Percentiles rank a stretch among this genome's conserved stretches.
phyloP scores from a whole-genome alignment of 1,140 invertebrate genomes.

The Drosophila punjabiensis region DNA sequence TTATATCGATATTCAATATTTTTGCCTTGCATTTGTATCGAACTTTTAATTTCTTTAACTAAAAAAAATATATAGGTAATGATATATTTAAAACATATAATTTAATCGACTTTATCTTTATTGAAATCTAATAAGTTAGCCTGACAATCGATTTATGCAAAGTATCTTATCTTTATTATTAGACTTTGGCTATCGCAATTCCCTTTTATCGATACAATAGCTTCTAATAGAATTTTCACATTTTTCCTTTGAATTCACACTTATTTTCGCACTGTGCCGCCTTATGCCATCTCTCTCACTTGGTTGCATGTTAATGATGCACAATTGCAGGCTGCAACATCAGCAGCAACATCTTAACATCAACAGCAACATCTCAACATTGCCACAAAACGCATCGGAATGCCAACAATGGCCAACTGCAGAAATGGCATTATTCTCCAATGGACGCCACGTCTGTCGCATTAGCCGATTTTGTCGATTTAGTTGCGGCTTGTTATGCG shows the following conservation, averaged over 20 bases:
- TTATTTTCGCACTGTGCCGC: neutral
- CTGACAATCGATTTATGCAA: neutral
- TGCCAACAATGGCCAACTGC: conserved; percentile 34
- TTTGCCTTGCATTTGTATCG: too few relatives aligned
- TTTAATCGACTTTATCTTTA: neutral
- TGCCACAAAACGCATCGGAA: conserved; percentile 34
- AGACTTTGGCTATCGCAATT: too few relatives aligned
- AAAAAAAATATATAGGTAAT: too few relatives aligned
- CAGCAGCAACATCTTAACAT: conserved; percentile 2
- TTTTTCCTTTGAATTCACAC: too few relatives aligned
- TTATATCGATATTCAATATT: too few relatives aligned
- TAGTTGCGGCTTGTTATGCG: conserved; percentile 37
- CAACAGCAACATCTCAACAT: conserved; percentile 8
- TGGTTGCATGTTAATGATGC: conserved; percentile 68
- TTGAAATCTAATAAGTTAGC: neutral
- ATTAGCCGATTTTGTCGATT: conserved; percentile 50
- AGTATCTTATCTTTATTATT: too few relatives aligned
- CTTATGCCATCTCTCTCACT: conserved; percentile 26
- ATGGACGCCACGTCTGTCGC: conserved; percentile 50
- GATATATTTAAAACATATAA: too few relatives aligned
- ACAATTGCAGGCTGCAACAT: conserved; percentile 33
- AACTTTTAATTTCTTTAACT: too few relatives aligned
- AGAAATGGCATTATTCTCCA: conserved; percentile 19
- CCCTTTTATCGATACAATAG: too few relatives aligned
- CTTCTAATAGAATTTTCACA: neutral